A percentile compares a stretch with the other conserved stretches of the same genome.
Conservation (phyloP, 2,113 vertebrate genomes). For the Pseudorhombus dupliciocellatus region DNA sequence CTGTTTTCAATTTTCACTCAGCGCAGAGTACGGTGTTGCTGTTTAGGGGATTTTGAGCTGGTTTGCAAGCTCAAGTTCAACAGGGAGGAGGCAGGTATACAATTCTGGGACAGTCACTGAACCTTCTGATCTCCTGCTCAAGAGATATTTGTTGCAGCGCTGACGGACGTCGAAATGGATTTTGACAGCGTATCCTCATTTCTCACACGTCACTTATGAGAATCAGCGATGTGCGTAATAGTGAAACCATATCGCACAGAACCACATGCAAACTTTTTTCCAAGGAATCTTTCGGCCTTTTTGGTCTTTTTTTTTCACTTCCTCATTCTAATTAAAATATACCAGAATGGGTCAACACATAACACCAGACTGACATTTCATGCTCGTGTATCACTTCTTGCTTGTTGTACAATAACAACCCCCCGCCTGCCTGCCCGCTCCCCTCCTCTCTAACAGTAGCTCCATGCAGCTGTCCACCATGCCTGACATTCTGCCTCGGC, state of each 20-base stretch:
- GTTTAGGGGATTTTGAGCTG: constrained; percentile 39
- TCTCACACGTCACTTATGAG: constrained; percentile 18
- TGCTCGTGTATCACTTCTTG: constrained; percentile 24
- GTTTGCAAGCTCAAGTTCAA: constrained; percentile 8
- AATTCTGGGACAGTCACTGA: not conserved
- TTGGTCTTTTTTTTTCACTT: constrained; percentile 52
- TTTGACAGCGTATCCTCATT: not conserved
- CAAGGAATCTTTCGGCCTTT: constrained; percentile 10
- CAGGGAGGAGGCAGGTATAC: not conserved
- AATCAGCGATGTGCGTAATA: constrained; percentile 8
- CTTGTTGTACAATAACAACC: constrained; percentile 32
- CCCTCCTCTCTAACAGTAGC: constrained; percentile 60
- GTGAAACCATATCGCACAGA: constrained; percentile 33
- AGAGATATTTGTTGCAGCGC: not conserved
- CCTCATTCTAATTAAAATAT: constrained; percentile 43
- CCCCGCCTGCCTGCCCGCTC: too few relatives aligned
- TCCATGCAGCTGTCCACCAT: constrained; percentile 76
- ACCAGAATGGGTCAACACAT: constrained; percentile 15
- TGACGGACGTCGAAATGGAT: not conserved
- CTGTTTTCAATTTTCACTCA: constrained; percentile 67
- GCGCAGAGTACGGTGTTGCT: constrained; percentile 17
- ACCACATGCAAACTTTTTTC: constrained; percentile 2
- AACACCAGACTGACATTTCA: not conserved
- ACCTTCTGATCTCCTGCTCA: not conserved
- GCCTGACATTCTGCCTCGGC: constrained; percentile 74